phyloP scores from a whole-genome alignment of 2,888 invertebrate genomes.

The Acheta domesticus region DNA sequence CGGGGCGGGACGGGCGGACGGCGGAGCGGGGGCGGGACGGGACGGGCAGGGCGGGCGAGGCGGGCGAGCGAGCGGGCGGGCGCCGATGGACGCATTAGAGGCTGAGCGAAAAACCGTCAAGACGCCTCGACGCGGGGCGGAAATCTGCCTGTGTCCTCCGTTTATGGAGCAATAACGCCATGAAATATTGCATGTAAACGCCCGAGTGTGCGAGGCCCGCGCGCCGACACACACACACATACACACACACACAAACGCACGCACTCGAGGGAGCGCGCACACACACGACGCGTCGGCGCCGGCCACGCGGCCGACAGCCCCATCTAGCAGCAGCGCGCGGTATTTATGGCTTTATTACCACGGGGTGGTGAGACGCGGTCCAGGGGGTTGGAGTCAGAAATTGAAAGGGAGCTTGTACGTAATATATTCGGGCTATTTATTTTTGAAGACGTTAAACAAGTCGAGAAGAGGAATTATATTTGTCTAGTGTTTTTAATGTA shows the following conservation, averaged over 20 bases:
- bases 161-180: not conserved
- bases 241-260: too few relatives aligned
- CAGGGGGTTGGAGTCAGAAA: not conserved
- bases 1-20: too few relatives aligned
- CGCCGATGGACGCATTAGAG: too few relatives aligned
- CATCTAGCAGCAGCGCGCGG: not conserved
- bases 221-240: not conserved
- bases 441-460: slow-evolving; percentile 18
- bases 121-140: not conserved
- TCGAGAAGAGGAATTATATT: slow-evolving; percentile 18
- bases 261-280: too few relatives aligned
- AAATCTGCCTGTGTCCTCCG: not conserved
- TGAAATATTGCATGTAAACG: slow-evolving; percentile 6
- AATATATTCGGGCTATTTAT: slow-evolving; percentile 18
- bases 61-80: too few relatives aligned
- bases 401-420: slow-evolving; percentile 4
- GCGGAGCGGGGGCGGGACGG: too few relatives aligned
- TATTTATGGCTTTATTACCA: slow-evolving; percentile 18
- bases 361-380: not conserved
- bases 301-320: not conserved
- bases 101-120: not conserved
- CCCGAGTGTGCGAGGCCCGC: not conserved
- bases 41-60: too few relatives aligned
- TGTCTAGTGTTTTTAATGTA: slow-evolving; percentile 11
- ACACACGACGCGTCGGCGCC: not conserved